phyloP scores from a whole-genome alignment of 2,797 vertebrate genomes.

The Cyclopterus lumpus region DNA sequence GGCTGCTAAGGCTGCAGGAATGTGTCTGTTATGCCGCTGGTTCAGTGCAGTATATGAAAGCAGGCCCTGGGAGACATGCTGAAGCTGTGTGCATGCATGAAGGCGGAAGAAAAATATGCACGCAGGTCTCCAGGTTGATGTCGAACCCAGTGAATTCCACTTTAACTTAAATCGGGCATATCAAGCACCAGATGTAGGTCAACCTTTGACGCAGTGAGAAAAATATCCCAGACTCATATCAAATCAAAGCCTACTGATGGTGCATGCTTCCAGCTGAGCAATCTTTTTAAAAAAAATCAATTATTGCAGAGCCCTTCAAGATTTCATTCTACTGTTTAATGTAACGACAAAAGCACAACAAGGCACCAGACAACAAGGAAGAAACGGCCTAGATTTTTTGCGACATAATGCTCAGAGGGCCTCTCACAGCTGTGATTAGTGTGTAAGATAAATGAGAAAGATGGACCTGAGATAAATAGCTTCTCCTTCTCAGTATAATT shows the following conservation, averaged over 20 bases:
- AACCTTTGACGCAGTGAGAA: conserved; percentile 60
- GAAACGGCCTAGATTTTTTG: conserved; percentile 6
- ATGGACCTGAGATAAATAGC: conserved; percentile 58
- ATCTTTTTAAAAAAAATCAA: conserved; percentile 43
- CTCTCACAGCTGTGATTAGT: conserved; percentile 50
- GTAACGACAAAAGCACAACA: conserved; percentile 36
- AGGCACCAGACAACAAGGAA: conserved; percentile 30
- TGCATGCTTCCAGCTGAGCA: conserved; percentile 44
- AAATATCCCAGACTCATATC: conserved; percentile 63
- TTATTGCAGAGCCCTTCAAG: conserved; percentile 40
- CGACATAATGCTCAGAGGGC: conserved; percentile 21
- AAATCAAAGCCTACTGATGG: conserved; percentile 51
- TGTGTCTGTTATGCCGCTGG: conserved; percentile 58
- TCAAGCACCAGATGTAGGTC: conserved; percentile 77
- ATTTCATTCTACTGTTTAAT: conserved; percentile 54
- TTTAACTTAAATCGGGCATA: conserved; percentile 58
- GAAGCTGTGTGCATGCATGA: conserved; percentile 38
- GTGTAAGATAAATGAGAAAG: conserved; percentile 53
- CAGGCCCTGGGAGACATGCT: conserved; percentile 55
- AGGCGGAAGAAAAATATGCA: conserved; percentile 50
- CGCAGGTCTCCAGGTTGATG: conserved; percentile 36
- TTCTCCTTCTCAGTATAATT: conserved; percentile 51
- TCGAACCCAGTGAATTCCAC: conserved; percentile 50
- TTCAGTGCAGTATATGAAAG: conserved; percentile 54
- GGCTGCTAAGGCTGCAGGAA: conserved; percentile 60